Conservation (phyloP, 2,888 invertebrate genomes). For the Cheilosia pagana region DNA sequence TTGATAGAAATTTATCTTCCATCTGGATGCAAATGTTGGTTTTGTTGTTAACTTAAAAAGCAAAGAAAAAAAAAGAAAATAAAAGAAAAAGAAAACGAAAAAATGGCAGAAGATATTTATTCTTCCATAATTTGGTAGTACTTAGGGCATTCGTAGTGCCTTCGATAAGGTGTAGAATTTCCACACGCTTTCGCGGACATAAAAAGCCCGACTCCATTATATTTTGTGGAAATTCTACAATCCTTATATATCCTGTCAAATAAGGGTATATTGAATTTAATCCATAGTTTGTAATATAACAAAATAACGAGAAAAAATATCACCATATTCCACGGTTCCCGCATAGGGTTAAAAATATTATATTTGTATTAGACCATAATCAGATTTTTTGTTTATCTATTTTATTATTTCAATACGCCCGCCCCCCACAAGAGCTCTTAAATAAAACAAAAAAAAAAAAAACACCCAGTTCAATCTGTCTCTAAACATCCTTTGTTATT, state of each 20-base stretch:
- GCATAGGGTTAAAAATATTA: neutral
- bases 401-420: too few species aligned
- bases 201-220: slow-evolving; percentile 28
- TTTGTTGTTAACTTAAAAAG: neutral
- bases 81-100: too few species aligned
- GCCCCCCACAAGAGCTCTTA: too few species aligned
- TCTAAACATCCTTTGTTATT: too few species aligned
- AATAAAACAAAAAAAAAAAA: too few species aligned
- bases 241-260: slow-evolving; percentile 33
- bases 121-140: slow-evolving; percentile 50
- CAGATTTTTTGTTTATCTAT: too few species aligned
- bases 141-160: slow-evolving; percentile 70
- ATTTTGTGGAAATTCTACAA: slow-evolving; percentile 51
- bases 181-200: slow-evolving; percentile 33
- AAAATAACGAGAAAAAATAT: slow-evolving; percentile 29
- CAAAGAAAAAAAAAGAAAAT: too few species aligned
- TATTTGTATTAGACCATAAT: too few species aligned
- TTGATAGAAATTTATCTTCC: neutral
- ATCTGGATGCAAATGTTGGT: slow-evolving; percentile 7
- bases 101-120: slow-evolving; percentile 10
- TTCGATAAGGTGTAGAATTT: slow-evolving; percentile 60
- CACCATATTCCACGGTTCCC: slow-evolving; percentile 19
- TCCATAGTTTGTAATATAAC: slow-evolving; percentile 56
- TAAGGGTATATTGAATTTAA: slow-evolving; percentile 48
- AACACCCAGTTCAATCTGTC: too few species aligned